phyloP scores from a whole-genome alignment of 2,888 invertebrate genomes.

The Eledone cirrhosa region DNA sequence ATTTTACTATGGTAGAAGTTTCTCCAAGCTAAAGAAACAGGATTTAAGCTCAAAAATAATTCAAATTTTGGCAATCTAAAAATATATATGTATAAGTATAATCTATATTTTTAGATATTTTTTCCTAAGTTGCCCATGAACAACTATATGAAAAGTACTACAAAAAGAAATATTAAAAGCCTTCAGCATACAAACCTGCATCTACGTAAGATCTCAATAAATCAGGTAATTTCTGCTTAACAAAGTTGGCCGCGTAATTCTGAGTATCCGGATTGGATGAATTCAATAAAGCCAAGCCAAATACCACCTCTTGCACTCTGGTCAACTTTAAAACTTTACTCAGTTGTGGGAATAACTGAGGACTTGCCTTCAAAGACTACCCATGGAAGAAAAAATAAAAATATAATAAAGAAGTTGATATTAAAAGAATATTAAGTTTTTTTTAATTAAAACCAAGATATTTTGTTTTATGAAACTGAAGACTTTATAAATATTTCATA shows the following conservation, averaged over 20 bases:
- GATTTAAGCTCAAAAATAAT: too few species aligned
- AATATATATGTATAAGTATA: too few species aligned
- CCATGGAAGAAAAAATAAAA: neutral
- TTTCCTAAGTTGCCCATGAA: neutral
- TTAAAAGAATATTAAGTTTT: too few species aligned
- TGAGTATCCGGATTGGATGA: constrained; percentile 82
- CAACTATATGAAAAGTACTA: neutral
- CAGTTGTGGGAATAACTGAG: constrained; percentile 83
- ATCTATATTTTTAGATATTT: too few species aligned
- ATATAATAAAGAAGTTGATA: neutral
- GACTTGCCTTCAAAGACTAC: constrained; percentile 81
- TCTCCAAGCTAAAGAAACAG: too few species aligned
- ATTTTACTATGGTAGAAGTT: too few species aligned
- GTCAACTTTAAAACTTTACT: constrained; percentile 86
- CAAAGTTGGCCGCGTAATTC: constrained; percentile 79
- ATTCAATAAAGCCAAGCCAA: constrained; percentile 85
- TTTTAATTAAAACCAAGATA: too few species aligned
- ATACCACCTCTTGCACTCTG: constrained; percentile 89
- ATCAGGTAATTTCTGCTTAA: constrained; percentile 83
- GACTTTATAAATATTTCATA: too few species aligned
- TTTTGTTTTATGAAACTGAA: too few species aligned
- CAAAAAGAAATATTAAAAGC: neutral
- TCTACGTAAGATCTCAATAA: constrained; percentile 81
- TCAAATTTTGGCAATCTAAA: too few species aligned
- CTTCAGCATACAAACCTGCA: constrained; percentile 72